Base-by-base conservation (phyloP, 1,140 invertebrate genomes). In the Drosophila micromelanica region DNA sequence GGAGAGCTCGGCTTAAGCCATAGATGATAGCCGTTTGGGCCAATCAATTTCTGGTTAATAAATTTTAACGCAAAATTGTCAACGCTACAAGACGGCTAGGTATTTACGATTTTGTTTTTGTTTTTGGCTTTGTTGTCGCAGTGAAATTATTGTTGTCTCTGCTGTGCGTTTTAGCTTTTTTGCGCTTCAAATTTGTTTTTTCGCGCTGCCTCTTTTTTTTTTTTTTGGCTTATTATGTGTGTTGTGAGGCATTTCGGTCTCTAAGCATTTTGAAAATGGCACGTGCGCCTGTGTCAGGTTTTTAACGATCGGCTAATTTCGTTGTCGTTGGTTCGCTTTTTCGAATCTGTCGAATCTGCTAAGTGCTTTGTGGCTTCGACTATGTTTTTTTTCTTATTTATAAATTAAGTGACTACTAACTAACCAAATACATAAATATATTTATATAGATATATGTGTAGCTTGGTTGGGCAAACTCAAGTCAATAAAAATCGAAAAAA, bases 31-130 rank as follows among this genome's bases (percentile, higher is more conserved):
- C 71, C 79, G 78, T 81, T 86, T 73, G 78, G 73, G 69, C 85
- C 85, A 89, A 89, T 89, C 85, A 85, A 85, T 85, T 89, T 89
- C 80, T 85, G 85, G 85, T 90, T 90, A 89, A 84, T 89, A 89
- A 89, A 89, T 84, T 89, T 76, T 60, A 73, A 69, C 71, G 69
- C 77, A 85, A 90, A 89, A 74, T 74, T 74, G 75, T 73, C 75
- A 74, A 78, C 75, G 52, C 81, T 64, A 73, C 57, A 77, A 76
- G 75, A 86, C 69, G 76, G 79, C 76, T 67, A 78, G 76, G 80
- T 90, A 85, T 90, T 89, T 89, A 89, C 78, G 80, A 75, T 69
- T 67, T 65, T 72, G 64, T 76, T 78, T 64, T 56, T 57, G 68
- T 20, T 48, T 48, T 62, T 69, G 65, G 59, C 42, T n/a, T n/a